Conservation (phyloP, 2,888 invertebrate genomes). For the Eubasilissa splendida region DNA sequence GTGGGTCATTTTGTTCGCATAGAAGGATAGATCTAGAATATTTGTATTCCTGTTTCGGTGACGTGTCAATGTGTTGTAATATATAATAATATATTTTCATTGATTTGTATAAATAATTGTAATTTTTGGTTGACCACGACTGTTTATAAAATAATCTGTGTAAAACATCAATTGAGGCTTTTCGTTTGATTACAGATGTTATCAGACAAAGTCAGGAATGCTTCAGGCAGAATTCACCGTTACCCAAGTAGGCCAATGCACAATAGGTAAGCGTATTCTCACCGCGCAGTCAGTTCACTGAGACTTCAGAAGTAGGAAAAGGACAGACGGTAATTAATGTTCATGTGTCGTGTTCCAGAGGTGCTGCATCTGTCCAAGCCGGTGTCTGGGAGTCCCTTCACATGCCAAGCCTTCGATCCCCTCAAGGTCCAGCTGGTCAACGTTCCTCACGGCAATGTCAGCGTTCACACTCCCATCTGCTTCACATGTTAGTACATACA, state of each 20-base stretch:
- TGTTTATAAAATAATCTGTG: too few relatives aligned
- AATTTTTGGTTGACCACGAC: too few relatives aligned
- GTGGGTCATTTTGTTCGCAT: constrained; percentile 26
- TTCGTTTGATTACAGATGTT: constrained; percentile 75
- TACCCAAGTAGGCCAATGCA: constrained; percentile 80
- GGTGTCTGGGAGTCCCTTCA: constrained; percentile 93
- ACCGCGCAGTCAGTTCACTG: too few relatives aligned
- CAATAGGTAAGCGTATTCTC: constrained; percentile 71
- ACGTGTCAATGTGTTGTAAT: too few relatives aligned
- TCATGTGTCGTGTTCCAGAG: constrained; percentile 74
- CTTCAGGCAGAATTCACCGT: constrained; percentile 95
- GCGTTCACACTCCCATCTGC: constrained; percentile 86
- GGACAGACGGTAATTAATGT: too few relatives aligned
- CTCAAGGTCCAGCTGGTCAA: constrained; percentile 86
- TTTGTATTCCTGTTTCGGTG: too few relatives aligned
- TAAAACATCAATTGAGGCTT: background rate
- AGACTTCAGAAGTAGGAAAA: too few relatives aligned
- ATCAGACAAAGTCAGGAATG: constrained; percentile 96
- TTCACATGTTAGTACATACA: constrained; percentile 80
- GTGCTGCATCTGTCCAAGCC: constrained; percentile 92
- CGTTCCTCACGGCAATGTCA: constrained; percentile 82
- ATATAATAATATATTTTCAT: too few relatives aligned
- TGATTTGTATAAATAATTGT: too few relatives aligned
- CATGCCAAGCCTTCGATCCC: constrained; percentile 93
- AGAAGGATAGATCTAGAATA: background rate